These are phyloP conservation scores for Apostichopus parvimensis DNA, from an alignment of 35 echinoderm and acorn worm species.

Conservation along the genomic window DNA sequence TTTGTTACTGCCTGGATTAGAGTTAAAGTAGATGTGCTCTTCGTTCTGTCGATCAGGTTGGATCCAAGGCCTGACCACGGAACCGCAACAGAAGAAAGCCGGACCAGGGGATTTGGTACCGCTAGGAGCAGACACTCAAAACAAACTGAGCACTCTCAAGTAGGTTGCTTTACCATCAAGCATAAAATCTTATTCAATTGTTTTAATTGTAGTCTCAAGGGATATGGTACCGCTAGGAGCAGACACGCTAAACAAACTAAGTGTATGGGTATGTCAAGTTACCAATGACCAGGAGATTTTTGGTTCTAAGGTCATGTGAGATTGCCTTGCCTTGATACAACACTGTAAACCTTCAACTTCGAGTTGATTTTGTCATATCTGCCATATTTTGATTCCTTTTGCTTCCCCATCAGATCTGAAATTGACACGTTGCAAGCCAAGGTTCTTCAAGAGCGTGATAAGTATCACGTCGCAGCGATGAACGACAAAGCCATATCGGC, in stretches of 20 bases:
- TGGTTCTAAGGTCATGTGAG: too few species aligned
- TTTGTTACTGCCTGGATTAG: too few species aligned
- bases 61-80: constrained; percentile 94
- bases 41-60: constrained; percentile 65
- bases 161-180: constrained; percentile 16
- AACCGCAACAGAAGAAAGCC: constrained; percentile 86
- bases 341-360: too few species aligned
- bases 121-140: constrained; percentile 78
- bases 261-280: not conserved
- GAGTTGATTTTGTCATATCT: too few species aligned
- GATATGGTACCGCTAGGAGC: constrained; percentile 73
- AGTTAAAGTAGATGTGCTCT: not conserved
- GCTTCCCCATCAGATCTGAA: constrained; percentile 59
- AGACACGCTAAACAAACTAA: too few species aligned
- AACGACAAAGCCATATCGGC: constrained; percentile 94
- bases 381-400: not conserved
- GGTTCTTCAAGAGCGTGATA: constrained; percentile 83
- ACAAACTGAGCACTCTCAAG: constrained; percentile 86
- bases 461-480: constrained; percentile 76
- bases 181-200: too few species aligned
- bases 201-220: not conserved
- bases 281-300: too few species aligned
- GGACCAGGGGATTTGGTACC: constrained; percentile 77
- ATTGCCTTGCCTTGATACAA: too few species aligned
- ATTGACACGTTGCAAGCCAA: constrained; percentile 81